phyloP scores from a whole-genome alignment of 2,888 invertebrate genomes.

The Octonoba sinensis region DNA sequence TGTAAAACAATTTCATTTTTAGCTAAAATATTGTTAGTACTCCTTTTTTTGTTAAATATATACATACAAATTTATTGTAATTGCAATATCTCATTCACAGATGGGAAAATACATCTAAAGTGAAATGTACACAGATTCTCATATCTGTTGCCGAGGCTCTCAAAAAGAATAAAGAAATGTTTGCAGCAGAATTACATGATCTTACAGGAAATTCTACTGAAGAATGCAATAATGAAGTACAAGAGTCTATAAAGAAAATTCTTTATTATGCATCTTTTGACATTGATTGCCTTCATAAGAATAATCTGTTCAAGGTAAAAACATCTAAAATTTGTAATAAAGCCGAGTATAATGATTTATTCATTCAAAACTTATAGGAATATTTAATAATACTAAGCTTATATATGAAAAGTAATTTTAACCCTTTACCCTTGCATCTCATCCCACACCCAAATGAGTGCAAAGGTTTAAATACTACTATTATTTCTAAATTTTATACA shows the following conservation, averaged over 20 bases:
- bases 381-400: no score
- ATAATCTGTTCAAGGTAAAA: slow-evolving; percentile 66
- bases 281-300: slow-evolving; percentile 67
- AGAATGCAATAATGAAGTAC: slow-evolving; percentile 18
- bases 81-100: slow-evolving; percentile 65
- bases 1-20: no score
- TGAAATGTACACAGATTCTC: slow-evolving; percentile 72
- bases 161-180: slow-evolving; percentile 69
- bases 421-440: no score
- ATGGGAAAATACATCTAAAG: slow-evolving; percentile 71
- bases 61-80: not conserved
- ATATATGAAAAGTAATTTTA: no score
- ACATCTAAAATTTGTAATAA: no score
- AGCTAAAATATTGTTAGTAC: not conserved
- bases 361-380: no score
- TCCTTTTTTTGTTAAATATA: not conserved
- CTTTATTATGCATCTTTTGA: no score
- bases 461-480: no score
- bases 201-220: slow-evolving; percentile 68
- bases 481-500: no score
- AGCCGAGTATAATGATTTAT: no score
- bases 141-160: slow-evolving; percentile 73
- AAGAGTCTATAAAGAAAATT: not conserved
- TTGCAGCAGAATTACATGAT: slow-evolving; percentile 68
- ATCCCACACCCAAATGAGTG: no score